Base-by-base conservation (phyloP, 1,140 invertebrate genomes). In the Temnothorax nylanderi region DNA sequence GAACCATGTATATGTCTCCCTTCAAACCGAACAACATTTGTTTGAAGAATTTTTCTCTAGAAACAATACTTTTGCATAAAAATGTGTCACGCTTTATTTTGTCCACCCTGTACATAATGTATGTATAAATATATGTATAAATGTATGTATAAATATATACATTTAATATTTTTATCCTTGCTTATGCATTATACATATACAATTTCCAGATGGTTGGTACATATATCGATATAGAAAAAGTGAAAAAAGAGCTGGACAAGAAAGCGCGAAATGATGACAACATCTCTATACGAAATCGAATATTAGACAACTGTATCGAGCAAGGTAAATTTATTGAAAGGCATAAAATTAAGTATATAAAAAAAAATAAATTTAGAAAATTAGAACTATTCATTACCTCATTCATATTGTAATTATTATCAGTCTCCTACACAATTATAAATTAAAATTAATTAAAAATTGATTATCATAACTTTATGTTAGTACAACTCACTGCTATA, bases 221-320 rank as follows among this genome's bases (percentile, higher is more conserved):
- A 7, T 0, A 44, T 0, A 4, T 87, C 0, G 34, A 67, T 1
- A 0, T 13, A 0, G 56, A 67, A 0, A 82, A 58, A 5, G 1
- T 75, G 11, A 26, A 51, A 11, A 26, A 82, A 7, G 0, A 18
- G 0, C 0, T 62, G 3, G 13, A 51, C 6, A 0, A 18, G n/a
- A 26, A 10, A 0, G 4, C 3, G 6, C 47, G 10, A 49, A 0
- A 18, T 37, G 3, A 3, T 37, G 37, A 6, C 37, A 0, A 1
- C 0, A 13, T 26, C 1, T 0, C 49, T 3, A 0, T 5, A 10
- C 0, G 4, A 0, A 0, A 16, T 0, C 37, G 6, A 1, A 0
- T 3, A 0, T 1, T 32, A 0, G 16, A 54, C 0, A 4, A 5
- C 16, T 89, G 88, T 4, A 0, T 0, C 5, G 65, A 78, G 0